phyloP scores from a whole-genome alignment of 2,113 vertebrate genomes.

The Eubucco bourcierii region DNA sequence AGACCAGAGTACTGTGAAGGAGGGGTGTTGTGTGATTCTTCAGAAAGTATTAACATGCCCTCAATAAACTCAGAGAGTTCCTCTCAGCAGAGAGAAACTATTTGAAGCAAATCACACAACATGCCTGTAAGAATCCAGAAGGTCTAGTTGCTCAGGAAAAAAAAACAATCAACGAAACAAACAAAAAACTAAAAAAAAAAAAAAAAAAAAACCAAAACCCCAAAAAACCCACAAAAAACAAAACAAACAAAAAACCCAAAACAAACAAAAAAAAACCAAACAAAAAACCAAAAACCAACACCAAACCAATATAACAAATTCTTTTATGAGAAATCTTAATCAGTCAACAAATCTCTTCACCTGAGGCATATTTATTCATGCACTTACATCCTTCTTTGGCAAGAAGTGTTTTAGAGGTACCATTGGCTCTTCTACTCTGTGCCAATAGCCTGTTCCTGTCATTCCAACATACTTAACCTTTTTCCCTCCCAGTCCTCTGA shows the following conservation, averaged over 20 bases:
- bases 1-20: not conserved
- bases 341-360: too few relatives aligned
- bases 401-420: not conserved
- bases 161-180: not conserved
- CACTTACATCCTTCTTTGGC: not conserved
- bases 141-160: not conserved
- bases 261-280: not conserved
- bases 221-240: not conserved
- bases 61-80: not conserved
- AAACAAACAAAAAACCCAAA: too few relatives aligned
- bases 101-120: not conserved
- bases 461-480: not conserved
- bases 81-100: not conserved
- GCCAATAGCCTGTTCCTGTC: not conserved
- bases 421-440: not conserved
- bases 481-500: not conserved
- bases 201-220: not conserved
- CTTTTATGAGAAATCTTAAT: too few relatives aligned
- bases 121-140: not conserved
- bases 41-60: conserved; percentile 31
- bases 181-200: not conserved
- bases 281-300: not conserved
- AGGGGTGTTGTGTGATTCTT: not conserved
- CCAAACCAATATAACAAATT: not conserved
- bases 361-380: not conserved